Conservation (phyloP, 64 coral and sea anemone species). For the Trachythela sp. region DNA sequence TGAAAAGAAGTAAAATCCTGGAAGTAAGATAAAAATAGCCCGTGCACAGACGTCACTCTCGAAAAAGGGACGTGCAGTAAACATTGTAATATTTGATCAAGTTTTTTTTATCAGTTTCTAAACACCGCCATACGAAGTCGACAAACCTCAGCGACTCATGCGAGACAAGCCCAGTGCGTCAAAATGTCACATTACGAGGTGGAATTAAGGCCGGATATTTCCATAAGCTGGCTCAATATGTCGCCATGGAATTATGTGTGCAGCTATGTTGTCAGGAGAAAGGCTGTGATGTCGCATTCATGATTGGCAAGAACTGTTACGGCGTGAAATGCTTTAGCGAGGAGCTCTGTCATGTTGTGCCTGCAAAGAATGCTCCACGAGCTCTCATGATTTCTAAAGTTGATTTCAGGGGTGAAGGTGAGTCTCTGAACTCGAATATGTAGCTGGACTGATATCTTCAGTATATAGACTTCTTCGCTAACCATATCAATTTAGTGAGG, state of each 20-base stretch:
- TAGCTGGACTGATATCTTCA: background rate
- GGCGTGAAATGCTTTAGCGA: conserved; percentile 96
- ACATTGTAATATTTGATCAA: background rate
- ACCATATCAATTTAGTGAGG: too few relatives aligned
- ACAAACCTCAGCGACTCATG: conserved; percentile 64
- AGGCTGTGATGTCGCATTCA: conserved; percentile 84
- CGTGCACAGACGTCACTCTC: too few relatives aligned
- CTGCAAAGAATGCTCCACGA: conserved; percentile 81
- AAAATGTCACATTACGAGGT: conserved; percentile 84
- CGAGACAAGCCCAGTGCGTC: conserved; percentile 59
- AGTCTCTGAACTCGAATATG: background rate
- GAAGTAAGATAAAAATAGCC: too few relatives aligned
- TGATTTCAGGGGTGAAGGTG: conserved; percentile 78
- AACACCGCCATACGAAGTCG: background rate
- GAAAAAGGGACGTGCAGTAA: too few relatives aligned
- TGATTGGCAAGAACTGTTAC: conserved; percentile 96
- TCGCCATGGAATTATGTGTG: conserved; percentile 92
- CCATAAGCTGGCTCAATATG: conserved; percentile 85
- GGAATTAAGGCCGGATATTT: conserved; percentile 92
- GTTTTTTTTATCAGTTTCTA: background rate
- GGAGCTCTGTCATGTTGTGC: conserved; percentile 69
- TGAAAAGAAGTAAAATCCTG: too few relatives aligned
- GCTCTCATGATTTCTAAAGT: conserved; percentile 92
- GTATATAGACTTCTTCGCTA: too few relatives aligned
- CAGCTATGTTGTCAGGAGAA: conserved; percentile 92